Evolutionary conservation across 2,888 invertebrate species (phyloP), one percentile per base, ranked within the genome.

Genomic region (Microplitis deprimator): DNA sequence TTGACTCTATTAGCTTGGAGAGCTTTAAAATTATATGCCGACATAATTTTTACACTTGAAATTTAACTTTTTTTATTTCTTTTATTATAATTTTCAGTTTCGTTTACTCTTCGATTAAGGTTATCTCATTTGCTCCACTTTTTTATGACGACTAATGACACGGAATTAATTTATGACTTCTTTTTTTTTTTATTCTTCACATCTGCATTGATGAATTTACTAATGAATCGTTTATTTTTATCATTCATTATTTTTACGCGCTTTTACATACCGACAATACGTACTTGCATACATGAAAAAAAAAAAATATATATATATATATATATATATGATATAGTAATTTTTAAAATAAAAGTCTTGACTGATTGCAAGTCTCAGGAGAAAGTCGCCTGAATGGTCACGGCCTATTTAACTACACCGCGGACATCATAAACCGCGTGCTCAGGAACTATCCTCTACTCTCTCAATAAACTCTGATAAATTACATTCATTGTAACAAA

Each of bases 301-400:
- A 68, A 41, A 68, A 16, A 64, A 20, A 29, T 17, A 20, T 29
- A 60, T 16, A 68, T 70, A 29, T 41, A 64, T 64, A 29, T 17
- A 20, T 29, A 60, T 16, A 68, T 70, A 29, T 50, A 38, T 60
- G 13, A 29, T 38, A 60, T 4, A 29, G 29, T 29, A 29, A 4
- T 29, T 29, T 61, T 16, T 73, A 7, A 60, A 73, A 62, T 62
- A 73, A 71, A 79, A 77, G 80, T 83, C 81, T 82, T 82, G 75
- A 75, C 77, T 81, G 67, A 77, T 82, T 82, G 83, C 81, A 81
- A 77, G 68, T 81, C 71, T 75, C 79, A 77, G 83, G 87, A 87
- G 87, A 87, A 87, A 87, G 87, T 86, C 83, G 84, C 81, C 75
- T 82, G 84, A 85, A 86, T 85, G 83, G 86, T 86, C 84, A 86